Evolutionary conservation across 2,113 vertebrate genomes (phyloP).

Genomic region (Eira barbara): DNA sequence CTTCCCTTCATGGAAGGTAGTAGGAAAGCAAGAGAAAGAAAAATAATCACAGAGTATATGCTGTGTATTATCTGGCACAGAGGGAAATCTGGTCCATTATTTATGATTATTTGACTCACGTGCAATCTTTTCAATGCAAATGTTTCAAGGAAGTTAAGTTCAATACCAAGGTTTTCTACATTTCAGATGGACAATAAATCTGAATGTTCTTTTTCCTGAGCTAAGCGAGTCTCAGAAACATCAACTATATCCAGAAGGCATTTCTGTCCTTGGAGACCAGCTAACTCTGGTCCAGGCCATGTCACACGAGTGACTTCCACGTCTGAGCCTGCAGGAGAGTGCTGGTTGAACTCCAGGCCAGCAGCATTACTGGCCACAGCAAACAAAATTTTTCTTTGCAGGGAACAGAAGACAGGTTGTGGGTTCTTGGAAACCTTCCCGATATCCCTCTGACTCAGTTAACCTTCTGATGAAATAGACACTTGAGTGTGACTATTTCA

Average conservation of each 20-base stretch:
- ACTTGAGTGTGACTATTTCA: not conserved
- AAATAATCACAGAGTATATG: not conserved
- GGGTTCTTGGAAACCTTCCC: not conserved
- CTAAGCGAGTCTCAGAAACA: not conserved
- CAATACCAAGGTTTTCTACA: not conserved
- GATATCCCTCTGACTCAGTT: not conserved
- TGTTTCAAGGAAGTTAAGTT: not conserved
- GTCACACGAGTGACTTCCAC: not conserved
- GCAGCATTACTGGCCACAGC: rapidly evolving
- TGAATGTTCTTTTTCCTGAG: not conserved
- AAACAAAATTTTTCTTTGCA: not conserved
- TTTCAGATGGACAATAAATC: not conserved
- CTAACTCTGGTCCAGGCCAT: not conserved
- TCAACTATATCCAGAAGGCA: not conserved
- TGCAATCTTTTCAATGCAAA: not conserved
- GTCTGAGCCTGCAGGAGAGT: not conserved
- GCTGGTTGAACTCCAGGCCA: not conserved
- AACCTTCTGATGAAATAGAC: not conserved
- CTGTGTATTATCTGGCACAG: not conserved
- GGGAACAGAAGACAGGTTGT: not conserved
- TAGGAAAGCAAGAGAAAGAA: not conserved
- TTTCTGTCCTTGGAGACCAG: not conserved
- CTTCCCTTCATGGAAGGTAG: not conserved
- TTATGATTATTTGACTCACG: not conserved
- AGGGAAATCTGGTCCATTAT: not conserved